A percentile compares a stretch with the other conserved stretches of the same genome.
Conservation (phyloP, 2,797 vertebrate genomes). For the Tenualosa ilisha region DNA sequence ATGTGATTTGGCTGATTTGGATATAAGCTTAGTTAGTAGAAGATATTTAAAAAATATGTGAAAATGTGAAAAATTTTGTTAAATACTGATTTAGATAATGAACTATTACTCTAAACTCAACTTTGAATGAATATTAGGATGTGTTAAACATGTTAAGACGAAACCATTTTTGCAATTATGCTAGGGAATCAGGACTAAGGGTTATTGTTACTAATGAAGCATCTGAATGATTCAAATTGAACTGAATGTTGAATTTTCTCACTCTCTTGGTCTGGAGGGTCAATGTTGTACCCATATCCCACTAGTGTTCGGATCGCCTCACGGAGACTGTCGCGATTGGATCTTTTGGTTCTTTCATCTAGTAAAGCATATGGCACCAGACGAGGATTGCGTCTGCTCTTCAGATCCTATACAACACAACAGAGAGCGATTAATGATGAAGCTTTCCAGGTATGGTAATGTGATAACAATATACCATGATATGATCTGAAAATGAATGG, state of each 20-base stretch:
- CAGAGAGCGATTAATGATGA: not conserved
- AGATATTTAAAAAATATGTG: not conserved
- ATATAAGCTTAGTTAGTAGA: not conserved
- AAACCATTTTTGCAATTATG: not conserved
- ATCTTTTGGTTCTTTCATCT: slow-evolving; percentile 98
- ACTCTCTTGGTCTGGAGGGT: slow-evolving; percentile 95
- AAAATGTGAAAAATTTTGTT: not conserved
- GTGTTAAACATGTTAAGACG: not conserved
- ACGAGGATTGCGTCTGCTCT: slow-evolving; percentile 95
- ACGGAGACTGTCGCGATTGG: slow-evolving; percentile 95
- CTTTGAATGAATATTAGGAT: not conserved
- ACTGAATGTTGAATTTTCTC: slow-evolving; percentile 47
- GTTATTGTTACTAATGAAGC: not conserved
- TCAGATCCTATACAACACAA: slow-evolving; percentile 82
- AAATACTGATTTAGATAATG: not conserved
- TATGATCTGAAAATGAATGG: not conserved
- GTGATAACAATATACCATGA: not conserved
- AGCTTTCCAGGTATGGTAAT: not conserved
- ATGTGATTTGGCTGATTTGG: not conserved
- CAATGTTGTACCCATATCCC: slow-evolving; percentile 94
- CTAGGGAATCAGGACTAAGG: not conserved
- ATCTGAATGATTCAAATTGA: not conserved
- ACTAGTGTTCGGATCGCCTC: slow-evolving; percentile 95
- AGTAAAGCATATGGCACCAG: slow-evolving; percentile 94
- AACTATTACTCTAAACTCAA: not conserved